Evolutionary conservation across 1,140 invertebrate genomes (phyloP), one percentile per base, ranked within the genome.

Genomic region (Nasonia giraulti): DNA sequence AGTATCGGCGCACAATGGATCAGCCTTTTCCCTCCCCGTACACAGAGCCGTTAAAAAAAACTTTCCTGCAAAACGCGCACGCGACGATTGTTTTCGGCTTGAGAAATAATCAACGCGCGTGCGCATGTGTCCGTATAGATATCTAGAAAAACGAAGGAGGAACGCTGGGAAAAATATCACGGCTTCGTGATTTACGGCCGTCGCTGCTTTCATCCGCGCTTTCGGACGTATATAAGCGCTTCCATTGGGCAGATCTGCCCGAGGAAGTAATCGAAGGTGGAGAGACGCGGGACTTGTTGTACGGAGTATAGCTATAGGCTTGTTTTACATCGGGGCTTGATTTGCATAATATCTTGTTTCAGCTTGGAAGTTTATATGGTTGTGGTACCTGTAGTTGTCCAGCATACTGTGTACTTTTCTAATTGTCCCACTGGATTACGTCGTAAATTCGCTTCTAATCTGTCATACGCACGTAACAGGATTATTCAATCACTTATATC

Each of bases 1-100:
- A 50, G 12, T 14, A 62, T 62, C 62, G 44, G 0, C 31, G 33
- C 31, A 84, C 83, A 80, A 80, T 74, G 83, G 77, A 80, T 73
- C 83, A 84, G 87, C 86, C 83, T 88, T 88, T 84, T 85, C 83
- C 85, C 83, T 86, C 44, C 75, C 79, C 68, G 17, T 17, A 55
- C 12, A 55, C 11, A 55, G 12, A 55, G 11, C 14, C 2, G 50
- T 17, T 55, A 17, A 55, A 55, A 55, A 55, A 55, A 55, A 55
- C 12, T 50, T 50, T 50, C 47, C 11, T 50, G 47, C 55, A 20
- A 62, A 62, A 62, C 6, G 17, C 33, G 7, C 62, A 47, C 40
- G 23, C 82, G 66, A 79, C 66, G 66, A 78, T 84, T 84, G 66
- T 84, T 50, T 73, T 33, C 14, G 27, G 37, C 76, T 17, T 14